Conservation (phyloP, 2,113 vertebrate genomes). For the Pterocles burchelli region DNA sequence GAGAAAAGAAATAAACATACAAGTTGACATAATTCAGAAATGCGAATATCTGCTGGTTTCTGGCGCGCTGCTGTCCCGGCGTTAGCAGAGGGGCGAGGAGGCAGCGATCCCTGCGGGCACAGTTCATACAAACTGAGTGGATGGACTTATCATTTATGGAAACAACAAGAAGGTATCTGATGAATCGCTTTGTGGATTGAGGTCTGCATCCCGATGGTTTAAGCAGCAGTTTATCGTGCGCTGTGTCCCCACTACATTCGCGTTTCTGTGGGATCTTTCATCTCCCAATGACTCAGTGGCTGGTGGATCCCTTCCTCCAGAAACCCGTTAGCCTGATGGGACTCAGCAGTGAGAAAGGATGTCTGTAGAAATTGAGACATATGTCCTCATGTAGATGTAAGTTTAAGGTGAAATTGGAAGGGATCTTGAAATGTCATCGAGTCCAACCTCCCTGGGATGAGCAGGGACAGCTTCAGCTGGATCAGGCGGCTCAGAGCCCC, state of each 20-base stretch:
- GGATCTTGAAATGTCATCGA: background rate
- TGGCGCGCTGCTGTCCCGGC: slow-evolving; percentile 47
- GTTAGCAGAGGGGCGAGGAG: background rate
- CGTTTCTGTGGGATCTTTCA: background rate
- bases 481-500: background rate
- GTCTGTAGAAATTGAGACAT: background rate
- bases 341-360: background rate
- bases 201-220: background rate
- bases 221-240: background rate
- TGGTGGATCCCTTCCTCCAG: background rate
- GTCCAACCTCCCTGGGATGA: background rate
- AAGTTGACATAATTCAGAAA: slow-evolving; percentile 47
- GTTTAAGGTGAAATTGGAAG: background rate
- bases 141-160: slow-evolving; percentile 66
- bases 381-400: background rate
- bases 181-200: slow-evolving; percentile 8
- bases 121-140: slow-evolving; percentile 29
- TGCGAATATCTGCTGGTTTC: background rate
- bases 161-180: slow-evolving; percentile 53
- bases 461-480: background rate
- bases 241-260: background rate
- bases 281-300: background rate
- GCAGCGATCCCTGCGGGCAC: slow-evolving; percentile 49
- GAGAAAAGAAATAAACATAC: slow-evolving; percentile 69
- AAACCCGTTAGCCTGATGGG: background rate